Conservation (phyloP, 2,888 invertebrate genomes). For the Andrena flavipes region DNA sequence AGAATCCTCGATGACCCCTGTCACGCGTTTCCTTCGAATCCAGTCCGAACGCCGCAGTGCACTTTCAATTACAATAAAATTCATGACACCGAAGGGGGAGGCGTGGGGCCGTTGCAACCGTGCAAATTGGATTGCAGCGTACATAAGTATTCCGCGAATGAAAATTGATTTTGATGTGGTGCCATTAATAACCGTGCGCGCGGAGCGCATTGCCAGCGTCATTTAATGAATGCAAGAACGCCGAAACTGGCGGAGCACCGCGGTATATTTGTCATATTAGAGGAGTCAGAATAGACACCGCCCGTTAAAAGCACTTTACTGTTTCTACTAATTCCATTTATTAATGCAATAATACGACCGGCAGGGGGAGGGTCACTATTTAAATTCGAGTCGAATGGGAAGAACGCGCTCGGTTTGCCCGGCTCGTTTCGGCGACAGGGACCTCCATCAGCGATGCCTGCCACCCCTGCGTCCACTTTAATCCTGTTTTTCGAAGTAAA, state of each 20-base stretch:
- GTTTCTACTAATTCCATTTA: slow-evolving; percentile 82
- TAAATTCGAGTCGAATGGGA: slow-evolving; percentile 63
- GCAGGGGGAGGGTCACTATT: slow-evolving; percentile 59
- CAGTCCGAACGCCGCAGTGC: background rate
- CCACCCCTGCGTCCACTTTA: slow-evolving; percentile 53
- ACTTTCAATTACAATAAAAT: slow-evolving; percentile 79
- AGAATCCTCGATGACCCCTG: background rate
- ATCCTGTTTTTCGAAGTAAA: slow-evolving; percentile 68
- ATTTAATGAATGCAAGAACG: slow-evolving; percentile 83
- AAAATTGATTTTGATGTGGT: slow-evolving; percentile 83
- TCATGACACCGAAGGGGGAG: slow-evolving; percentile 50
- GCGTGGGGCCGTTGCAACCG: slow-evolving; percentile 23
- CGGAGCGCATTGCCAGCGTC: slow-evolving; percentile 77
- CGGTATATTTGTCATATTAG: slow-evolving; percentile 82
- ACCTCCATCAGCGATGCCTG: slow-evolving; percentile 53
- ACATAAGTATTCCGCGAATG: slow-evolving; percentile 83
- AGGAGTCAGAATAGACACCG: slow-evolving; percentile 78
- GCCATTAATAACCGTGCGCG: slow-evolving; percentile 79
- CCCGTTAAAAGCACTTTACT: slow-evolving; percentile 83
- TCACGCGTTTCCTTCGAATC: slow-evolving; percentile 26
- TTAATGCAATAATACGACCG: slow-evolving; percentile 77
- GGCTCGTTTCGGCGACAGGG: slow-evolving; percentile 18
- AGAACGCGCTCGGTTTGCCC: slow-evolving; percentile 26
- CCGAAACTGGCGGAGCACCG: slow-evolving; percentile 67
- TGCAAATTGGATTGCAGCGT: slow-evolving; percentile 83